Percentiles rank a stretch among this genome's conserved stretches.
Conservation (phyloP, 2,113 vertebrate species). For the Fregata magnificens region DNA sequence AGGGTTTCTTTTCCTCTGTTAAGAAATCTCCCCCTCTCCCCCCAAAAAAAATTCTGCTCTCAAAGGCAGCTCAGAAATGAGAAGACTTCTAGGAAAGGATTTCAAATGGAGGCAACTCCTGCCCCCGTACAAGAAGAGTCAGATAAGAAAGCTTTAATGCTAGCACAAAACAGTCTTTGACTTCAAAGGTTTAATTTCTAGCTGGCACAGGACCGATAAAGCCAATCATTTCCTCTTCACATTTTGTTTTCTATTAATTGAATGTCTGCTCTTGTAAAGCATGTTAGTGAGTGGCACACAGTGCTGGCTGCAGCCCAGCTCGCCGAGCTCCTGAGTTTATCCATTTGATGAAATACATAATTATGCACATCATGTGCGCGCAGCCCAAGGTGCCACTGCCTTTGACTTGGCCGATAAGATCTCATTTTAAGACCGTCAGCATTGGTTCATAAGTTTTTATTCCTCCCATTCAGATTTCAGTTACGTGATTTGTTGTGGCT, state of each 20-base stretch:
- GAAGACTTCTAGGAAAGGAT: not conserved
- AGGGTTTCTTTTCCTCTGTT: not conserved
- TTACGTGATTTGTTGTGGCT: not conserved
- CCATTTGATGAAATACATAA: not conserved
- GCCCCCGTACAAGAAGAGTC: not conserved
- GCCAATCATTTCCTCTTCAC: not conserved
- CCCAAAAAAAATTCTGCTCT: too few relatives aligned
- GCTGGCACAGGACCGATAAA: not conserved
- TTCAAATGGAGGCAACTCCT: not conserved
- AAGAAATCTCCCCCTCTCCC: too few relatives aligned
- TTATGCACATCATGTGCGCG: fast-evolving
- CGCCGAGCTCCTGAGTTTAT: not conserved
- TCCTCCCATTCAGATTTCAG: not conserved
- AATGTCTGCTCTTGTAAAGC: not conserved
- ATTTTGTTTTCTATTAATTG: slow-evolving; percentile 30
- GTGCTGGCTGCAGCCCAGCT: not conserved
- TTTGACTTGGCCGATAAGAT: not conserved
- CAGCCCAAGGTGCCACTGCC: not conserved
- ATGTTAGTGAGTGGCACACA: not conserved
- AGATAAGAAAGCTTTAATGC: slow-evolving; percentile 30
- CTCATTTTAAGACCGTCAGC: slow-evolving; percentile 7
- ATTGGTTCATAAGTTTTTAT: not conserved
- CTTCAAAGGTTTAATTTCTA: slow-evolving; percentile 40
- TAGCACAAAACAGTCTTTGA: not conserved
- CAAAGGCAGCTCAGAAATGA: not conserved